Evolutionary conservation across 2,797 vertebrate species (phyloP).

Genomic region (Smutsia temminckii): DNA sequence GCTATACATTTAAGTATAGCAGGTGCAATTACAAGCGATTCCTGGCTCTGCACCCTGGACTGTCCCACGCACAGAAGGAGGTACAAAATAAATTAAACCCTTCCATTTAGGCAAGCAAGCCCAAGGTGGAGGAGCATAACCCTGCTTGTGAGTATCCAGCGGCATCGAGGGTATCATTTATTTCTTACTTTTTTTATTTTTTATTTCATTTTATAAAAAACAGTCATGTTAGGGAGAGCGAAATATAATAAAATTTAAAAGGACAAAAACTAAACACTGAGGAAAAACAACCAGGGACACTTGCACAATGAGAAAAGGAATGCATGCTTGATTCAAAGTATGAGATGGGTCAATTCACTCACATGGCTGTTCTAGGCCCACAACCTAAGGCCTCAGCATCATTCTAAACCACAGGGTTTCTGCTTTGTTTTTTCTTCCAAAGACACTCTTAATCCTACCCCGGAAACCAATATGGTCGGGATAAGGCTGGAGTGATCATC

Average conservation of each 20-base stretch:
- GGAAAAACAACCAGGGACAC: constrained; percentile 61
- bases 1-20: constrained; percentile 78
- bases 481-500: constrained; percentile 69
- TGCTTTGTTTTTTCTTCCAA: constrained; percentile 63
- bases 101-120: constrained; percentile 77
- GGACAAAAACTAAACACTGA: constrained; percentile 64
- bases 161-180: constrained; percentile 77
- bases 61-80: constrained; percentile 69
- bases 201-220: constrained; percentile 79
- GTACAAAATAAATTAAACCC: constrained; percentile 80
- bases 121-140: constrained; percentile 76
- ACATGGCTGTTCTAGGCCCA: constrained; percentile 74
- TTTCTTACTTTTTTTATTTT: constrained; percentile 73
- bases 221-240: constrained; percentile 78
- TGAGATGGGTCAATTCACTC: constrained; percentile 68
- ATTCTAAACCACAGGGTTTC: constrained; percentile 63
- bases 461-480: constrained; percentile 83
- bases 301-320: constrained; percentile 80
- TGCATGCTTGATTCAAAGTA: constrained; percentile 71
- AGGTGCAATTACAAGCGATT: constrained; percentile 74
- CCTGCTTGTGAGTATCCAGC: constrained; percentile 74
- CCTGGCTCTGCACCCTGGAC: constrained; percentile 74
- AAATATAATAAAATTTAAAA: constrained; percentile 70
- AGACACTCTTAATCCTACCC: constrained; percentile 72
- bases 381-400: constrained; percentile 72